Percentiles rank a stretch among this genome's conserved stretches.
Evolutionary conservation across 2,888 invertebrate species (phyloP).

Genomic region (Himalopsyche tibetana): DNA sequence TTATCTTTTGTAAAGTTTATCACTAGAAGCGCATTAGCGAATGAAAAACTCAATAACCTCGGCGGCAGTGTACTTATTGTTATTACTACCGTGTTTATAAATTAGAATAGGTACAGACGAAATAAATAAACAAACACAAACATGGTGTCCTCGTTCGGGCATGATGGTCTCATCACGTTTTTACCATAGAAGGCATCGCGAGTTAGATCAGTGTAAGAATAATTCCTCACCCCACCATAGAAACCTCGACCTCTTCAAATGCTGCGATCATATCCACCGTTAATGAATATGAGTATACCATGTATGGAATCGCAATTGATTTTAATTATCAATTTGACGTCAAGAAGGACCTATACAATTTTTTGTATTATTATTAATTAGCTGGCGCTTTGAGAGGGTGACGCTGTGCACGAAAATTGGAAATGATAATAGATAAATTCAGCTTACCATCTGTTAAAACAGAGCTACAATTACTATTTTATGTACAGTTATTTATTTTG

Average conservation of each 20-base stretch:
- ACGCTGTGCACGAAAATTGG: too few species aligned
- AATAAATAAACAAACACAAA: slow-evolving; percentile 33
- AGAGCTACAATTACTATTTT: too few species aligned
- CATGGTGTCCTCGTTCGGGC: slow-evolving; percentile 29
- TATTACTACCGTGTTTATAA: slow-evolving; percentile 13
- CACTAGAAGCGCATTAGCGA: slow-evolving; percentile 6
- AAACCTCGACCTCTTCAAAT: slow-evolving; percentile 37
- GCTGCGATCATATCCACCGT: neutral
- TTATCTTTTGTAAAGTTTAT: neutral
- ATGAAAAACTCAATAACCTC: slow-evolving; percentile 19
- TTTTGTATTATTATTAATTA: neutral
- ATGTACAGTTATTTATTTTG: too few species aligned
- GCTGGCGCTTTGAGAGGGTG: too few species aligned
- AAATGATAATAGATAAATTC: too few species aligned
- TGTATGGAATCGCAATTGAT: neutral
- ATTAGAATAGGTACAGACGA: slow-evolving; percentile 8
- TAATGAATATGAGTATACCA: neutral
- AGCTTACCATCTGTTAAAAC: too few species aligned
- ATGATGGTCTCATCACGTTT: slow-evolving; percentile 23
- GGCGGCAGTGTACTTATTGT: neutral
- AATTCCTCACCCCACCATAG: neutral
- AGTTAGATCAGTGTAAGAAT: slow-evolving; percentile 6
- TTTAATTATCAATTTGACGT: neutral
- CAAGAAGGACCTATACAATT: neutral
- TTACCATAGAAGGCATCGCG: slow-evolving; percentile 31